These are phyloP conservation scores for Odontocolon sp. DNA, from an alignment of 2,888 invertebrate species.

Conservation along the genomic window DNA sequence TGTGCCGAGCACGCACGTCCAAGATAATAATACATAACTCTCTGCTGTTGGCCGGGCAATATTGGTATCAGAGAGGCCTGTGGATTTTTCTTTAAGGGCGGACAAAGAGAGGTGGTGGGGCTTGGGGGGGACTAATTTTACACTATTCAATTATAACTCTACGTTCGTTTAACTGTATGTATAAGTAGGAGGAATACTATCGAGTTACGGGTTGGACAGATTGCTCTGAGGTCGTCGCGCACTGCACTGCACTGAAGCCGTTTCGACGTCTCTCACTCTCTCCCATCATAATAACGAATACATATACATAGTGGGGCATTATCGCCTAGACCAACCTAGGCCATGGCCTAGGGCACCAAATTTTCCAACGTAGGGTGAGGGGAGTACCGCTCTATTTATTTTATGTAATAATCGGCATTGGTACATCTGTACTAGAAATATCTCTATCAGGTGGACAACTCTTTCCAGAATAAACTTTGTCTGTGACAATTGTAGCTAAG, in stretches of 20 bases:
- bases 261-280: slow-evolving; percentile 56
- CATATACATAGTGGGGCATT: too few species aligned
- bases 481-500: too few species aligned
- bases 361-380: too few species aligned
- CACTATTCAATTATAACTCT: slow-evolving; percentile 72
- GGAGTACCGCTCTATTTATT: too few species aligned
- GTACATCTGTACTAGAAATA: too few species aligned
- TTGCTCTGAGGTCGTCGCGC: slow-evolving; percentile 74
- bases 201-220: slow-evolving; percentile 79
- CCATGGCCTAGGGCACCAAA: too few species aligned
- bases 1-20: slow-evolving; percentile 13
- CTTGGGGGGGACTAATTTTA: slow-evolving; percentile 72
- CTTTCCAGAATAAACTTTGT: too few species aligned
- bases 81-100: background rate
- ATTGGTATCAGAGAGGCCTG: background rate
- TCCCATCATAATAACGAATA: slow-evolving; percentile 38
- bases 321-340: too few species aligned
- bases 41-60: background rate
- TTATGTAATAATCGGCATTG: too few species aligned
- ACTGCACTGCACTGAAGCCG: slow-evolving; percentile 62
- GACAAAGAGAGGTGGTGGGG: background rate
- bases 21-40: slow-evolving; percentile 27
- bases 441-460: too few species aligned
- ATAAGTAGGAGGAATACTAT: slow-evolving; percentile 79
- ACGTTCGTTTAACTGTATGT: slow-evolving; percentile 64